phyloP scores from a whole-genome alignment of 2,113 vertebrate genomes.

The Tyrannus savana region DNA sequence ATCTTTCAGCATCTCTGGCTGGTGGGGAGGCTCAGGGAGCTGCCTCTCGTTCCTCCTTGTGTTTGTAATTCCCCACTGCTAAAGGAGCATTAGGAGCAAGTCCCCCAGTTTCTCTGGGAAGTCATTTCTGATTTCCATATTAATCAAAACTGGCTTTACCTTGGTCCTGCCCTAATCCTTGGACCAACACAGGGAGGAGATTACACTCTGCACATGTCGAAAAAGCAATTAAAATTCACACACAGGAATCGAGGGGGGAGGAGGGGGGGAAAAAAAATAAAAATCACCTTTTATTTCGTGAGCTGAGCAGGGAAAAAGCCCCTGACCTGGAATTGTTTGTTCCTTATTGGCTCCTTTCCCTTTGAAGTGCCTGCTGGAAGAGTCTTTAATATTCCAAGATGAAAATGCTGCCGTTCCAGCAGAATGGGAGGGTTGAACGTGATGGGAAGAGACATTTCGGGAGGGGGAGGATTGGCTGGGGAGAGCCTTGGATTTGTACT shows the following conservation, averaged over 20 bases:
- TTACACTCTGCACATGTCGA: slow-evolving; percentile 58
- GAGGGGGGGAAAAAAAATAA: not conserved
- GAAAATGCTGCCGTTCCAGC: not conserved
- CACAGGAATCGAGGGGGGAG: not conserved
- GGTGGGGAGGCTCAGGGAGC: not conserved
- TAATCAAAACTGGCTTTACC: slow-evolving; percentile 74
- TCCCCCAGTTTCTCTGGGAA: slow-evolving; percentile 40
- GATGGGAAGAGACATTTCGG: not conserved
- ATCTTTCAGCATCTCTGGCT: not conserved
- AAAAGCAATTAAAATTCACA: slow-evolving; percentile 73
- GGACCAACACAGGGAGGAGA: slow-evolving; percentile 59
- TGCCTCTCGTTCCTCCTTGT: slow-evolving; percentile 29
- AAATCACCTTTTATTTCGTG: not conserved
- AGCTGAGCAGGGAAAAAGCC: not conserved
- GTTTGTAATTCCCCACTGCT: slow-evolving; percentile 54
- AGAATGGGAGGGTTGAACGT: not conserved
- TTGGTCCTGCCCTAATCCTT: slow-evolving; percentile 65
- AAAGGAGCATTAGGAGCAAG: slow-evolving; percentile 35
- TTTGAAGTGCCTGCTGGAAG: not conserved
- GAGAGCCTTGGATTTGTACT: not conserved
- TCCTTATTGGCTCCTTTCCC: not conserved
- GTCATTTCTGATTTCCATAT: slow-evolving; percentile 74
- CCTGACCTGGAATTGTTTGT: slow-evolving; percentile 23
- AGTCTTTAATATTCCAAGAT: not conserved
- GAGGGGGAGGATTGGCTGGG: not conserved